Conservation (phyloP, 2,797 vertebrate species). For the Squalus acanthias region DNA sequence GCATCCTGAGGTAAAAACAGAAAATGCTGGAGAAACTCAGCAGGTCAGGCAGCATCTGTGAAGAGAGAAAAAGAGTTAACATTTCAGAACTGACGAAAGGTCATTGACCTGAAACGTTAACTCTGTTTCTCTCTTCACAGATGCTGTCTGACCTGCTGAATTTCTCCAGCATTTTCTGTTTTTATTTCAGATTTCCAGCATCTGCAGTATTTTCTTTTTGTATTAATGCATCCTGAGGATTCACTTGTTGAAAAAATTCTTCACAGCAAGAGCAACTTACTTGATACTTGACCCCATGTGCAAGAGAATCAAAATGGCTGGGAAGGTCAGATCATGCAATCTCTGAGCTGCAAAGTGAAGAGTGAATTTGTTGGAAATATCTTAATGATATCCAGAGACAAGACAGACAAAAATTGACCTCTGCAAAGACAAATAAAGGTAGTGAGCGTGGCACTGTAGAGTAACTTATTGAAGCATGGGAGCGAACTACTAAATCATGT, state of each 20-base stretch:
- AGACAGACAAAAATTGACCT: not conserved
- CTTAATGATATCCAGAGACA: not conserved
- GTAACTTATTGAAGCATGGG: not conserved
- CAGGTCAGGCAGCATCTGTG: too few species aligned
- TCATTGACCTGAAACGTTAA: too few species aligned
- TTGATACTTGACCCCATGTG: not conserved
- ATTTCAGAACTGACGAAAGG: too few species aligned
- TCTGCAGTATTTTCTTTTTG: too few species aligned
- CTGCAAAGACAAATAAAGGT: not conserved
- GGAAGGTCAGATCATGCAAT: not conserved
- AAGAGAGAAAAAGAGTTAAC: too few species aligned
- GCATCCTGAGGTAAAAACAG: not conserved
- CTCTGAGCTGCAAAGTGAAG: not conserved
- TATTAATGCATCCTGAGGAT: not conserved
- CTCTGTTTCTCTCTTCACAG: too few species aligned
- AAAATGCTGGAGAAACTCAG: too few species aligned
- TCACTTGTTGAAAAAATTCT: not conserved
- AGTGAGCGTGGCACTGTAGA: not conserved
- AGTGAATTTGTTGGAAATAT: not conserved
- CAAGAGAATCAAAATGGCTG: not conserved
- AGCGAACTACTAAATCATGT: not conserved
- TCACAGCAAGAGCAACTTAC: not conserved
- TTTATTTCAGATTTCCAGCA: too few species aligned
- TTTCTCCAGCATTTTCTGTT: too few species aligned
- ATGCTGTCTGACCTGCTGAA: too few species aligned